Conservation (phyloP, 2,113 vertebrate species). For the Microcebus lehilahytsara region DNA sequence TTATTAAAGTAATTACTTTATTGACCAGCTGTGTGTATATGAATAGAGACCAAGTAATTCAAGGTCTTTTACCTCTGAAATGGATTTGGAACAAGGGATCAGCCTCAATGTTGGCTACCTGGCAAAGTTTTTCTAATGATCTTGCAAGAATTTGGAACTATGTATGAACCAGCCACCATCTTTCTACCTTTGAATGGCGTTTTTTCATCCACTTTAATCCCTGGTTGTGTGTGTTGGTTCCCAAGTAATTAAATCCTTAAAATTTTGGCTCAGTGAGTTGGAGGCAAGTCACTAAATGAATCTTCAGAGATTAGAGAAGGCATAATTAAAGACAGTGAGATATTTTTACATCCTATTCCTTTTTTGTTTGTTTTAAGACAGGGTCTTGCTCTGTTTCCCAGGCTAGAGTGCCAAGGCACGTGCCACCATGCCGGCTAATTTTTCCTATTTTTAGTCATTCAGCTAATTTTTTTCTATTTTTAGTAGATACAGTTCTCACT, state of each 20-base stretch:
- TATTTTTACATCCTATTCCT: background rate
- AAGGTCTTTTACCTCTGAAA: background rate
- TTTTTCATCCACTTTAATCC: background rate
- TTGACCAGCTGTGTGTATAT: background rate
- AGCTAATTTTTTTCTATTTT: too few relatives aligned
- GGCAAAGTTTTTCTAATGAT: background rate
- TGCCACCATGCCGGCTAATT: too few relatives aligned
- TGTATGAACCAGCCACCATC: background rate
- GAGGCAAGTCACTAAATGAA: background rate
- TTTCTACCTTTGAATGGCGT: background rate
- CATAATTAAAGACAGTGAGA: background rate
- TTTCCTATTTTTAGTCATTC: too few relatives aligned
- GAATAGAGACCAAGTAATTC: background rate
- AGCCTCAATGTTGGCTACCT: background rate
- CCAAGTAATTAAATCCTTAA: background rate
- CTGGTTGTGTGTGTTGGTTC: background rate
- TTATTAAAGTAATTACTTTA: background rate
- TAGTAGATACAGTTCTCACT: too few relatives aligned
- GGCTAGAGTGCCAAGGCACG: too few relatives aligned
- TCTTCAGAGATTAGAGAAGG: background rate
- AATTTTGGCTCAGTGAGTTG: background rate
- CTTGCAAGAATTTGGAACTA: constrained; percentile 16
- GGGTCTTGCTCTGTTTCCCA: too few relatives aligned
- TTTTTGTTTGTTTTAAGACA: too few relatives aligned
- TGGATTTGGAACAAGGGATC: background rate